These are phyloP conservation scores for Thinocorus orbignyianus DNA, from an alignment of 2,113 vertebrate species.

Conservation along the genomic window DNA sequence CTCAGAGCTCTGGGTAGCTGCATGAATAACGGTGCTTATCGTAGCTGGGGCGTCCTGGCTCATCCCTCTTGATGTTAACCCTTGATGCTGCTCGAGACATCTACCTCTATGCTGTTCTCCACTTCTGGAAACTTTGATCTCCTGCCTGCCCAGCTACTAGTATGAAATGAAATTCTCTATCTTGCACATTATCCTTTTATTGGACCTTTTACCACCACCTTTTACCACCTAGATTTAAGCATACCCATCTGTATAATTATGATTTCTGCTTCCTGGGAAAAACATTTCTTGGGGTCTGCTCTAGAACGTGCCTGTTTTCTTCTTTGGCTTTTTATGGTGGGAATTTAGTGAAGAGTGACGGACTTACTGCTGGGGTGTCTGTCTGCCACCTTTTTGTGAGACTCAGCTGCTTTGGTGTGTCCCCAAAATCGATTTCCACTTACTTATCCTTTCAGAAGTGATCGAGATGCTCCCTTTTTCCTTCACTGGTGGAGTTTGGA, in stretches of 20 bases:
- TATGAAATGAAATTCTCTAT: neutral
- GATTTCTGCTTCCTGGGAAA: neutral
- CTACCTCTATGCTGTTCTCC: accelerated
- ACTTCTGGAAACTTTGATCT: neutral
- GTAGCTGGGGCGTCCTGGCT: neutral
- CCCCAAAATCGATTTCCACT: neutral
- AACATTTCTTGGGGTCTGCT: neutral
- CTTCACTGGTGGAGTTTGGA: neutral
- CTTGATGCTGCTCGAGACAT: neutral
- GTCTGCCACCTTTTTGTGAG: neutral
- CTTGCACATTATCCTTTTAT: neutral
- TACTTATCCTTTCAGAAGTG: neutral
- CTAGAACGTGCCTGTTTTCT: neutral
- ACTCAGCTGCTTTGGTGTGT: neutral
- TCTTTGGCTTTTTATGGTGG: neutral
- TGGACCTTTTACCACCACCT: neutral
- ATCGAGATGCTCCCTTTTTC: neutral
- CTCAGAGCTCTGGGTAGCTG: neutral
- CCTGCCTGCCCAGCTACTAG: neutral
- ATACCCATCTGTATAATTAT: neutral
- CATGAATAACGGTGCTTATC: neutral
- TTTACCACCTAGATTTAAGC: neutral
- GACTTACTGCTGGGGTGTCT: neutral
- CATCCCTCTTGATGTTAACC: neutral
- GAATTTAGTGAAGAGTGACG: neutral